These are phyloP conservation scores for Takifugu ocellatus DNA, from an alignment of 2,797 vertebrate species.

Conservation along the genomic window DNA sequence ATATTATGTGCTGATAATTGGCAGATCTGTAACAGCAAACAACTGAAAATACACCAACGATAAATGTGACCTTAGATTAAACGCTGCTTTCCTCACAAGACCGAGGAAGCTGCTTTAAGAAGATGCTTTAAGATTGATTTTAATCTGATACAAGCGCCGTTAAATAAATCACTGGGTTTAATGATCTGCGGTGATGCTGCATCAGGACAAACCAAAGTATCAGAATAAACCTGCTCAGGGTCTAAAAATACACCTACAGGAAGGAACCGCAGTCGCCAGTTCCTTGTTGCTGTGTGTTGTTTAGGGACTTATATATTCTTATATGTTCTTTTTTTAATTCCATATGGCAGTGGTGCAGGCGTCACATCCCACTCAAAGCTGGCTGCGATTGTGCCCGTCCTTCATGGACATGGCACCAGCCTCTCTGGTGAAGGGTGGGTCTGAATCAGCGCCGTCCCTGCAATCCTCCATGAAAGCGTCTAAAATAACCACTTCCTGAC, in stretches of 20 bases:
- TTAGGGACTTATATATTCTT: background rate
- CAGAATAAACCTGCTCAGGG: background rate
- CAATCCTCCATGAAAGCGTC: constrained; percentile 1
- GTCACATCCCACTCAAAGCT: constrained; percentile 29
- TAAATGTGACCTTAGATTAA: too few relatives aligned
- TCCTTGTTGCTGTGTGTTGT: constrained; percentile 2
- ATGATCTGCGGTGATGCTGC: too few relatives aligned
- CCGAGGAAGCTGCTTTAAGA: too few relatives aligned
- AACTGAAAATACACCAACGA: too few relatives aligned
- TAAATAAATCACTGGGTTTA: too few relatives aligned
- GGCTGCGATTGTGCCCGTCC: constrained; percentile 17
- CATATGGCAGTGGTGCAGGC: constrained; percentile 16
- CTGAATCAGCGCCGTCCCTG: constrained; percentile 15
- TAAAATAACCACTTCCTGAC: background rate
- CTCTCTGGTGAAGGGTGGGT: constrained; percentile 9
- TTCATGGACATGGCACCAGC: constrained; percentile 15
- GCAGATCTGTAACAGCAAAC: too few relatives aligned
- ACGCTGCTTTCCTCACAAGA: too few relatives aligned
- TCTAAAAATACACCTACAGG: constrained; percentile 32
- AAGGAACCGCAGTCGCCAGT: constrained; percentile 16
- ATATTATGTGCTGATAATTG: too few relatives aligned
- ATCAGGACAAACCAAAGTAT: too few relatives aligned
- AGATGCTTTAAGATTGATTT: too few relatives aligned
- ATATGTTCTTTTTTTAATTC: constrained; percentile 10
- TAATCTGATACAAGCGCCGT: too few relatives aligned